Evolutionary conservation across 2,888 invertebrate species (phyloP).

Genomic region (Drosophila macrospina): DNA sequence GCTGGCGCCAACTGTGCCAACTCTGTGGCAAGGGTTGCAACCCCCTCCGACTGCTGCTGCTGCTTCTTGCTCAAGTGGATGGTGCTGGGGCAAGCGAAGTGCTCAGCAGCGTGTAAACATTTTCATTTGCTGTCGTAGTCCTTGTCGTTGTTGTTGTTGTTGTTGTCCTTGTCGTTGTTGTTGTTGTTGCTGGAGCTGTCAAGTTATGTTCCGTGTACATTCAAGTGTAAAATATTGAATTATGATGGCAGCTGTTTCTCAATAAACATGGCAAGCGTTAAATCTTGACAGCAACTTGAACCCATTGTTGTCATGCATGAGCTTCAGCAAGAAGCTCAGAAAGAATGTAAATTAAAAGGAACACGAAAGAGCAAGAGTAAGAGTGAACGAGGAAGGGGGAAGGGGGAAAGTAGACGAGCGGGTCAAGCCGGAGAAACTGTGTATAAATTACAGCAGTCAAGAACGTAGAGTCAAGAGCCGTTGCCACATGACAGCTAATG

Average conservation of each 20-base stretch:
- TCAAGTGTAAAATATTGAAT: slow-evolving; percentile 81
- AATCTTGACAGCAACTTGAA: slow-evolving; percentile 76
- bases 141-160: slow-evolving; percentile 27
- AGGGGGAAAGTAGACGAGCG: too few relatives aligned
- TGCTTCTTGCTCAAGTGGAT: slow-evolving; percentile 25
- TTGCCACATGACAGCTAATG: slow-evolving; percentile 62
- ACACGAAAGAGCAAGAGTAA: slow-evolving; percentile 13
- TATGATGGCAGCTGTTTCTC: slow-evolving; percentile 80
- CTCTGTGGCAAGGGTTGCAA: slow-evolving; percentile 39
- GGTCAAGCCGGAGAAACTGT: slow-evolving; percentile 43
- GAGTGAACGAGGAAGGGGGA: too few relatives aligned
- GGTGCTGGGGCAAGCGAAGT: slow-evolving; percentile 49
- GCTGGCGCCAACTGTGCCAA: slow-evolving; percentile 56
- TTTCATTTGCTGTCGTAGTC: slow-evolving; percentile 54
- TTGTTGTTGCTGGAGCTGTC: slow-evolving; percentile 56
- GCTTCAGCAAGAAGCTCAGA: slow-evolving; percentile 27
- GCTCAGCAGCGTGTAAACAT: slow-evolving; percentile 78
- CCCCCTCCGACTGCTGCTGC: not conserved
- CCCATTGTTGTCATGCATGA: slow-evolving; percentile 73
- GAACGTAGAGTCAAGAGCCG: not conserved
- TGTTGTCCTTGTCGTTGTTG: slow-evolving; percentile 26
- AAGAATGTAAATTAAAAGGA: slow-evolving; percentile 28
- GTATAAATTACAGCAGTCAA: slow-evolving; percentile 53
- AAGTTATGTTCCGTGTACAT: slow-evolving; percentile 75
- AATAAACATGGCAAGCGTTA: slow-evolving; percentile 73